Evolutionary conservation across 2,888 invertebrate species (phyloP), one percentile per base, ranked within the genome.

Genomic region (Leptinotarsa rubiginosa): DNA sequence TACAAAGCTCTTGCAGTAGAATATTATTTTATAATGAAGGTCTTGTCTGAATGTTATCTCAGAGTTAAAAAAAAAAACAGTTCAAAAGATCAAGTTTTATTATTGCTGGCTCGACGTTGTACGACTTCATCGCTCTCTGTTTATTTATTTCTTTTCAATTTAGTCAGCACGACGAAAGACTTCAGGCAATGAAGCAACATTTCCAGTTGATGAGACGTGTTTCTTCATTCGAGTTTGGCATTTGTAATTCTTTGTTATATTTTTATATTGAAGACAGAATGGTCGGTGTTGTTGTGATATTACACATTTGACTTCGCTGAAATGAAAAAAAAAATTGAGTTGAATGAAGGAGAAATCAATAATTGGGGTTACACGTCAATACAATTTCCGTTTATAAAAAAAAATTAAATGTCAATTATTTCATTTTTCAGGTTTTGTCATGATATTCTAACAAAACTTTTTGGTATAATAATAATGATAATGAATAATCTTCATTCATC

Each of bases 1-100:
- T 66, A 70, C 69, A 75, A 72, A 71, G 70, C 62, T 54, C 59
- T 59, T 68, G 62, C 72, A 31, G n/a, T 4, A 59, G 69, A 65
- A 49, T 65, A 74, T 70, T 74, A 62, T 74, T 74, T 74, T 74
- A 66, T 74, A 66, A 75, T 68, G 72, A 72, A 65, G 47, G 47
- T 71, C 56, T 67, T 54, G 62, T 18, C 65, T 20, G 52, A 25
- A 22, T 65, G 47, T 67, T 72, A 68, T 69, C 22, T 16, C 54
- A 56, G 54, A 13, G 20, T 56, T 18, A 0, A 15, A 13, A n/a
- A 22, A 22, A 59, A 20, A 22, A 10, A 41, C 41, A 41, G 31
- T 62, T 16, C 31, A 25, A 7, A 62, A 62, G 31, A 15, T 62
- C 4, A 15, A 62, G 7, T 31, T 62, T 31, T 31, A 31, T 62